Evolutionary conservation across 2,888 invertebrate species (phyloP).

Genomic region (Creontiades dilutus): DNA sequence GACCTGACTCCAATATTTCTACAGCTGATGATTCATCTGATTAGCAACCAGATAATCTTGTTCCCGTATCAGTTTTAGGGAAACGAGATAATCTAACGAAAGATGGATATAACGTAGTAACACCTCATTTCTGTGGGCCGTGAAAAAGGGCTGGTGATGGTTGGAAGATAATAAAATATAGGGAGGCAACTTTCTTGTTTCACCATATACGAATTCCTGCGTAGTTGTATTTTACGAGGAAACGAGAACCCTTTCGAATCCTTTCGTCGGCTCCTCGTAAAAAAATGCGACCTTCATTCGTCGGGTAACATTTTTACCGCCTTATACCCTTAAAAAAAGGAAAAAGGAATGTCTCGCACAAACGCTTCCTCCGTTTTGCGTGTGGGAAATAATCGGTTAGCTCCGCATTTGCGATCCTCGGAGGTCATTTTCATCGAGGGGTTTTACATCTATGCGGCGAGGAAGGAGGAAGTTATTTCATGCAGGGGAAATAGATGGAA

Average conservation of each 20-base stretch:
- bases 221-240: too few relatives aligned
- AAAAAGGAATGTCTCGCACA: not conserved
- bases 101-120: too few relatives aligned
- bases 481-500: not conserved
- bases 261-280: not conserved
- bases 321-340: not conserved
- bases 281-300: not conserved
- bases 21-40: too few relatives aligned
- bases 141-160: not conserved
- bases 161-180: slow-evolving; percentile 12
- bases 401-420: not conserved
- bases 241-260: not conserved
- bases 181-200: not conserved
- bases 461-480: not conserved
- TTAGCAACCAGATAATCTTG: too few relatives aligned
- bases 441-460: too few relatives aligned
- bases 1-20: too few relatives aligned
- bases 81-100: too few relatives aligned
- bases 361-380: too few relatives aligned
- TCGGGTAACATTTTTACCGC: not conserved
- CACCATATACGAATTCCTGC: not conserved
- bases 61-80: too few relatives aligned
- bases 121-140: too few relatives aligned
- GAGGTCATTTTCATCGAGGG: not conserved
- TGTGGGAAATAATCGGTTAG: not conserved